Base-by-base conservation (phyloP, 2,888 invertebrate species). In the Glaucopsyche alexis region DNA sequence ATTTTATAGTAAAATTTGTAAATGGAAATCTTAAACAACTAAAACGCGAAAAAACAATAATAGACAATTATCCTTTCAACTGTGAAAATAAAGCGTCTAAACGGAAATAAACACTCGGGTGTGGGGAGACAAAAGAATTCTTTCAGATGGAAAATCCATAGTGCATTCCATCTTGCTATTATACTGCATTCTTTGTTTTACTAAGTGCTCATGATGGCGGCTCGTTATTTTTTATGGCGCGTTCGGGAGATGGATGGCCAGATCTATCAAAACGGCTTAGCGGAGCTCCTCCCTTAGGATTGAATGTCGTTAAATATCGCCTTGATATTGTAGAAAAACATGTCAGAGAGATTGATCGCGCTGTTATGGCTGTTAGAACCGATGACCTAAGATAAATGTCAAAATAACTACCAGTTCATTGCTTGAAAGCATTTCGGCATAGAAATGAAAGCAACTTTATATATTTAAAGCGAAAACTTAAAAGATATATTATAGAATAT, bases 231-330 rank as follows among this genome's bases (percentile, higher is more conserved):
- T 60, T 60, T 60, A 60, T 60, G 60, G 67, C 1, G 11, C 19
- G 16, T 11, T 45, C 55, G 42, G n/a, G 45, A 69, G 47, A 69
- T 14, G 49, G 69, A 69, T 69, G 19, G 16, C 47, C 69, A 29
- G 14, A 69, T 69, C 69, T 47, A 29, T 69, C 69, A 69, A 69
- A 69, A 69, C 49, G 47, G 47, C 16, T 69, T 69, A 47, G 11
- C 49, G 47, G 29, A 29, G 29, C 45, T 40, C 42, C 66, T 67
- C 67, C 47, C 47, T 47, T 7, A 14, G 49, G 69, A 69, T 19
- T 69, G 29, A 29, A 29, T 69, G 69, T 69, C 69, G 69, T 45
- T 69, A 47, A 47, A 69, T 60, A 60, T 60, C 60, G 29, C 29
- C 29, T 13, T 38, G 60, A 49, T 69, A 14, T 69, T 29, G 14